Evolutionary conservation across 2,888 invertebrate species (phyloP).

Genomic region (Zonitis immaculata): DNA sequence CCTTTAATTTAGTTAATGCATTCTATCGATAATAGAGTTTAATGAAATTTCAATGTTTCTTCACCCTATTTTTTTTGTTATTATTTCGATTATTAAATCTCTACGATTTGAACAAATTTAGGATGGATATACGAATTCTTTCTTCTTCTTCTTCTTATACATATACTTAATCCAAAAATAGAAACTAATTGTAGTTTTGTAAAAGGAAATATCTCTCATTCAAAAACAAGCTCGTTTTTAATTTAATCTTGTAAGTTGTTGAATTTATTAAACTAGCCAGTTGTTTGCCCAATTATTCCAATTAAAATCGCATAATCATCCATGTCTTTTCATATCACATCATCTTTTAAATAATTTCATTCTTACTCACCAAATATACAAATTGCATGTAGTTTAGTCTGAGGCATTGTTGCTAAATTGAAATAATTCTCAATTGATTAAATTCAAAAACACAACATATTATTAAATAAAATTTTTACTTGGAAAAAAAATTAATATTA

Average conservation of each 20-base stretch:
- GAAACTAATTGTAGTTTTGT: not conserved
- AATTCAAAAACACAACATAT: not conserved
- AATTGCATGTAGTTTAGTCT: not conserved
- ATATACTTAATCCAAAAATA: not conserved
- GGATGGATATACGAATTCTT: too few species aligned
- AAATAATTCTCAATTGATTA: not conserved
- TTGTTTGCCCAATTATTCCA: not conserved
- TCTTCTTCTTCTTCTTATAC: too few species aligned
- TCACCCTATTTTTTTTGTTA: too few species aligned
- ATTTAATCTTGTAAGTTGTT: not conserved
- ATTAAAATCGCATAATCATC: not conserved
- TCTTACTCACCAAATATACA: not conserved
- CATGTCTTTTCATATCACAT: not conserved
- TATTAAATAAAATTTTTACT: not conserved
- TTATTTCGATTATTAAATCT: too few species aligned
- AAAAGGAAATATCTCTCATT: not conserved
- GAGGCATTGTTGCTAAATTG: not conserved
- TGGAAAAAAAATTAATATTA: too few species aligned
- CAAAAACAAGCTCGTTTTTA: not conserved
- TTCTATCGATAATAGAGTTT: constrained; percentile 7
- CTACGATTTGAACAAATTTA: too few species aligned
- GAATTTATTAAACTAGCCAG: constrained; percentile 1
- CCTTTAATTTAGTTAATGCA: constrained; percentile 26
- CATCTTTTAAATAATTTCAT: not conserved
- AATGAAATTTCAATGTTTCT: too few species aligned